Evolutionary conservation across 2,797 vertebrate genomes (phyloP).

Genomic region (Arremon aurantiirostris): DNA sequence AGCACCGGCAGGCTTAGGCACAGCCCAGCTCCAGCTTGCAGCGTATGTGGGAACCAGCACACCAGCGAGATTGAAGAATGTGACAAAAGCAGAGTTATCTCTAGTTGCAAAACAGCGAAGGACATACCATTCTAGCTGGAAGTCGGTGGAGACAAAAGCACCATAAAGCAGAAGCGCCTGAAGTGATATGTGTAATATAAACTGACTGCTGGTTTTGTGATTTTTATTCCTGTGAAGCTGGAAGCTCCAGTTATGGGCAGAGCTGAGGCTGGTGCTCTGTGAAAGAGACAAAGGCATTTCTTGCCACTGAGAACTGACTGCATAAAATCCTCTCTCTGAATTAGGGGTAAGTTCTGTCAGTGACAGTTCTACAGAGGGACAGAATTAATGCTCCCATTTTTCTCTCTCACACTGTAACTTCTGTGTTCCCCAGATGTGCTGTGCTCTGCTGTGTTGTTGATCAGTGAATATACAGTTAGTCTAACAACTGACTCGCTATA

Average conservation of each 20-base stretch:
- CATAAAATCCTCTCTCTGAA: not conserved
- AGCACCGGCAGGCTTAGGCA: not conserved
- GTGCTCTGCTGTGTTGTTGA: not conserved
- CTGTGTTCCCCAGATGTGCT: slow-evolving; percentile 18
- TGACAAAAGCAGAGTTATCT: not conserved
- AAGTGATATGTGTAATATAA: not conserved
- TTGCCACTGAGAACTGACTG: not conserved
- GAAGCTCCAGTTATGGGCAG: not conserved
- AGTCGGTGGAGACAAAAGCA: not conserved
- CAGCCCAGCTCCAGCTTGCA: not conserved
- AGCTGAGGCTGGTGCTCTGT: not conserved
- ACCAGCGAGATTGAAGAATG: not conserved
- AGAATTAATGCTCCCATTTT: slow-evolving; percentile 32
- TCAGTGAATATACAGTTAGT: not conserved
- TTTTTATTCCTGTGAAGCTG: slow-evolving; percentile 17
- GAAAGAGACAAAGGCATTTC: not conserved
- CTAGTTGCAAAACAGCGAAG: not conserved
- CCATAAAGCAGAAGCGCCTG: not conserved
- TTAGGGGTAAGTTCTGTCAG: not conserved
- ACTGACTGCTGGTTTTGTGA: not conserved
- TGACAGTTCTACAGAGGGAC: not conserved
- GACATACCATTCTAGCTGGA: not conserved
- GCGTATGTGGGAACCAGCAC: not conserved
- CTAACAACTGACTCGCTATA: not conserved
- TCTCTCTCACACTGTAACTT: not conserved